phyloP scores from a whole-genome alignment of 2,113 vertebrate species.

The Sceloporus tristichus region DNA sequence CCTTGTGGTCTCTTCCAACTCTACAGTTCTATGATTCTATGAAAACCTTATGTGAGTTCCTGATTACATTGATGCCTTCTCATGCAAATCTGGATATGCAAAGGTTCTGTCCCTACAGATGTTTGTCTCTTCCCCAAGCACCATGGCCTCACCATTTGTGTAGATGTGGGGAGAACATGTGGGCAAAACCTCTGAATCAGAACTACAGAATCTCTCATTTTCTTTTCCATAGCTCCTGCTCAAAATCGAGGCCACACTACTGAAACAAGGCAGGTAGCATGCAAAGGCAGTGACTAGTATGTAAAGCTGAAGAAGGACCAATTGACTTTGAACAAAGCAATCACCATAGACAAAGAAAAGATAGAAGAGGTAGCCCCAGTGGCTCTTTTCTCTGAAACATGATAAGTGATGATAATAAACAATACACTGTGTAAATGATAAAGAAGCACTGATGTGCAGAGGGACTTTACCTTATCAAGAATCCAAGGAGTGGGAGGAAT shows the following conservation, averaged over 20 bases:
- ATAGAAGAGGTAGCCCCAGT: too few species aligned
- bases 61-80: not conserved
- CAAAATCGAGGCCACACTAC: fast-evolving
- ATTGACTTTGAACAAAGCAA: not conserved
- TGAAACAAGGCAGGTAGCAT: not conserved
- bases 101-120: not conserved
- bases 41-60: not conserved
- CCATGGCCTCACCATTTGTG: too few species aligned
- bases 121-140: not conserved
- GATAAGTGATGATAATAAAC: not conserved
- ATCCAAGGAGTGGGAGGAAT: too few species aligned
- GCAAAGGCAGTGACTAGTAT: not conserved
- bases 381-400: not conserved
- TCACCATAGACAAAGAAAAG: not conserved
- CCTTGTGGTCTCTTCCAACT: too few species aligned
- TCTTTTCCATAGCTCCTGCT: not conserved
- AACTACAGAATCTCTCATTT: not conserved
- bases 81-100: not conserved
- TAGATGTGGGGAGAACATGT: not conserved
- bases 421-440: not conserved
- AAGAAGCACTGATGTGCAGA: not conserved
- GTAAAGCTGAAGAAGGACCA: not conserved
- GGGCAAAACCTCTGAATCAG: not conserved
- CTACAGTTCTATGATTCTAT: too few species aligned
- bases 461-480: too few species aligned